These are phyloP conservation scores for Tapirus terrestris DNA, from an alignment of 2,113 vertebrate genomes.

Conservation along the genomic window DNA sequence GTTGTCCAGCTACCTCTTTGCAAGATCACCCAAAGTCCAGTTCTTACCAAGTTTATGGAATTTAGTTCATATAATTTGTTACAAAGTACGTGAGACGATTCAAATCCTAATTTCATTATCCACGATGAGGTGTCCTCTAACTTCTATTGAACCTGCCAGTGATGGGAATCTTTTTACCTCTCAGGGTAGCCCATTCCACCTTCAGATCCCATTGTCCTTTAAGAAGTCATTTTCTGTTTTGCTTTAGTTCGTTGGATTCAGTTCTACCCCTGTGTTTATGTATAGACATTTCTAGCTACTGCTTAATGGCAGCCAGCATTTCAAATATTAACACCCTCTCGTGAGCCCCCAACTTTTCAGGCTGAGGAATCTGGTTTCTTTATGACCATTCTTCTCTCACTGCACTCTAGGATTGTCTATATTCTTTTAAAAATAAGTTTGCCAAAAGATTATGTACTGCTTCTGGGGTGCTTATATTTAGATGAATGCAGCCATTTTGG, in stretches of 20 bases:
- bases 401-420: neutral
- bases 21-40: neutral
- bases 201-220: neutral
- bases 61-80: neutral
- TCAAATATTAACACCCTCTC: neutral
- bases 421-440: neutral
- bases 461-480: neutral
- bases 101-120: neutral
- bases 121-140: neutral
- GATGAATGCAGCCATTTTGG: neutral
- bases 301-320: neutral
- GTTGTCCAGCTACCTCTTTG: neutral
- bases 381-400: neutral
- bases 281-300: neutral
- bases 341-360: neutral
- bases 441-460: neutral
- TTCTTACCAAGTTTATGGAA: neutral
- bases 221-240: neutral
- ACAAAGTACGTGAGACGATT: neutral
- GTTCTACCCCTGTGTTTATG: neutral
- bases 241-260: neutral
- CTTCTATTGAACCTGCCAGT: neutral
- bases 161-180: neutral
- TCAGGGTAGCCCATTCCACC: neutral
- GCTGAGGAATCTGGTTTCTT: neutral